Evolutionary conservation across 2,797 vertebrate species (phyloP).

Genomic region (Rhabdomys pumilio): DNA sequence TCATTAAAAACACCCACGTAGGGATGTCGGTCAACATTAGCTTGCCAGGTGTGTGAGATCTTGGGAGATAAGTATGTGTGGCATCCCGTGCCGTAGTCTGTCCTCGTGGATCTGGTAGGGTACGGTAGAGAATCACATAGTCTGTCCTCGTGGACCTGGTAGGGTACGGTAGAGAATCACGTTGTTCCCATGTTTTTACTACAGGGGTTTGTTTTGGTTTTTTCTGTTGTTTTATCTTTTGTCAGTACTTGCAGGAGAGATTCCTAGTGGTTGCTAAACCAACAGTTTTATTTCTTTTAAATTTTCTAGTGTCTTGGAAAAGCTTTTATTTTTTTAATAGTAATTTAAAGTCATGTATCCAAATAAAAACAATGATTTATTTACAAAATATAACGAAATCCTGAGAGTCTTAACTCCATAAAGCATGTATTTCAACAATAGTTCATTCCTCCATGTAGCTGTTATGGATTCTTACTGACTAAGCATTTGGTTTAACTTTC

Average conservation of each 20-base stretch:
- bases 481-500: conserved; percentile 50
- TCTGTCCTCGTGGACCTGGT: neutral
- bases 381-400: conserved; percentile 34
- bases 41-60: neutral
- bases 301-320: conserved; percentile 43
- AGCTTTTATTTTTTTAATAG: conserved; percentile 3
- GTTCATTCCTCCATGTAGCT: neutral
- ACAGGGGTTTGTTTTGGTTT: neutral
- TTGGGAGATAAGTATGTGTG: neutral
- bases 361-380: conserved; percentile 54
- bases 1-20: neutral
- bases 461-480: neutral
- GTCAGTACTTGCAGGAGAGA: conserved; percentile 6
- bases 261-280: conserved; percentile 19
- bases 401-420: conserved; percentile 6
- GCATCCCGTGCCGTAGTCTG: neutral
- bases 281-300: conserved; percentile 27
- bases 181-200: neutral
- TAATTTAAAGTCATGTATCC: conserved; percentile 40
- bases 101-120: neutral
- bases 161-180: neutral
- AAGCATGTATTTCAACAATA: conserved; percentile 1
- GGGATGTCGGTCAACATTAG: neutral
- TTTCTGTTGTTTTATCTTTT: neutral
- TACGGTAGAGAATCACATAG: neutral